Base-by-base conservation (phyloP, 2,888 invertebrate species). In the Labia minor region DNA sequence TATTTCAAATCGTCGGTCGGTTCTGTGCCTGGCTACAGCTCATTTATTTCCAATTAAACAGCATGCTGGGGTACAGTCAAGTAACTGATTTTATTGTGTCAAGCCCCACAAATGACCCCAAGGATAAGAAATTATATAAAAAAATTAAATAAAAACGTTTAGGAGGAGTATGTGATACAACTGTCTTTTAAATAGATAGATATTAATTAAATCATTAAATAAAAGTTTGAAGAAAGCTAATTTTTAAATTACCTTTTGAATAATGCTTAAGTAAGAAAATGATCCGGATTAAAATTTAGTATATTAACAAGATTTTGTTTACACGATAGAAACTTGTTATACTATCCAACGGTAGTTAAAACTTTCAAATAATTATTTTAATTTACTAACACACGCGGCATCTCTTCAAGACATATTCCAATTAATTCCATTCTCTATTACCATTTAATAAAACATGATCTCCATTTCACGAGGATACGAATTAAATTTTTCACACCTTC, bases 331-430 rank as follows among this genome's bases (percentile, higher is more conserved):
- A 49, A 49, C 49, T 49, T 49, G 49, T 49, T 49, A 49, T 49
- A 49, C 49, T 49, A n/a, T 49, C 16, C 49, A 49, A 3, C n/a
- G 49, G 6, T 49, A 49, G 3, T 49, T 49, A 8, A 49, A 49
- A 49, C n/a, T 49, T 49, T 49, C 16, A 49, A 49, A 49, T 49
- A 49, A 49, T 49, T 49, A 49, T 49, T 49, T 14, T 49, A 49
- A 49, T 49, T 49, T 16, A 3, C 16, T 49, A 49, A 49, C 49
- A 49, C 49, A 49, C 49, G n/a, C n/a, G 49, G 49, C 49, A 49
- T 49, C 49, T 49, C 49, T 49, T n/a, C 49, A 14, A 49, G 16
- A 49, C 49, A 49, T 49, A 3, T n/a, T 49, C n/a, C 2, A 49
- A 49, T 49, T 49, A 49, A 49, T 49, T 49, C 3, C 49, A 14